Evolutionary conservation across 2,797 vertebrate genomes (phyloP).

Genomic region (Tokudaia tokunoshimensis): DNA sequence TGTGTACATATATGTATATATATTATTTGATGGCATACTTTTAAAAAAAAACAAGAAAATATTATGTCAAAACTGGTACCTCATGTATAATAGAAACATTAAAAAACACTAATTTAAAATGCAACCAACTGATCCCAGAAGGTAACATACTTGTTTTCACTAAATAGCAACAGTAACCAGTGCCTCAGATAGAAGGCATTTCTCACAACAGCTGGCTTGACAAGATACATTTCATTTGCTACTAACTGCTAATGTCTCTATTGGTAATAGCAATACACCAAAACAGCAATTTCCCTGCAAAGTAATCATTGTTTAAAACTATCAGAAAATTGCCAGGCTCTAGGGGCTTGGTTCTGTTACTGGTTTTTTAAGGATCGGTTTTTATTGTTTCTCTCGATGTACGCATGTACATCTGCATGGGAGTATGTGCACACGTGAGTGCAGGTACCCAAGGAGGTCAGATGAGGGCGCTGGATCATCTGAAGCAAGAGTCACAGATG

Average conservation of each 20-base stretch:
- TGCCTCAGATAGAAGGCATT: not conserved
- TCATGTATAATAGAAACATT: slow-evolving; percentile 24
- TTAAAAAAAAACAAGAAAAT: not conserved
- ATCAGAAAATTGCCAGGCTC: slow-evolving; percentile 17
- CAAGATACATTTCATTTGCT: slow-evolving; percentile 1
- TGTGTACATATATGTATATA: too few relatives aligned
- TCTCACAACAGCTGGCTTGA: slow-evolving; percentile 47
- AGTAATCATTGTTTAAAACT: slow-evolving; percentile 36
- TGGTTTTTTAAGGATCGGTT: not conserved
- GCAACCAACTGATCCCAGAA: not conserved
- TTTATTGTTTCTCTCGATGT: not conserved
- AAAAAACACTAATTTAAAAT: slow-evolving; percentile 52
- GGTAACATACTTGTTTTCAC: slow-evolving; percentile 40
- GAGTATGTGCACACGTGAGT: not conserved
- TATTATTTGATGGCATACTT: not conserved
- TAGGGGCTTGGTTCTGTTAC: not conserved
- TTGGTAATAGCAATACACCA: not conserved
- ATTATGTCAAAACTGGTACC: not conserved
- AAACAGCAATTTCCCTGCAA: slow-evolving; percentile 54
- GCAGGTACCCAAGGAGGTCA: not conserved
- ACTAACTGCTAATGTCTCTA: not conserved
- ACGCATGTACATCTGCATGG: too few relatives aligned
- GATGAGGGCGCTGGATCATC: not conserved
- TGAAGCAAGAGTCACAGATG: not conserved
- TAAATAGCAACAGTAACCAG: slow-evolving; percentile 50